Evolutionary conservation across 2,113 vertebrate genomes (phyloP), one percentile per base, ranked within the genome.

Genomic region (Neoarius graeffei): DNA sequence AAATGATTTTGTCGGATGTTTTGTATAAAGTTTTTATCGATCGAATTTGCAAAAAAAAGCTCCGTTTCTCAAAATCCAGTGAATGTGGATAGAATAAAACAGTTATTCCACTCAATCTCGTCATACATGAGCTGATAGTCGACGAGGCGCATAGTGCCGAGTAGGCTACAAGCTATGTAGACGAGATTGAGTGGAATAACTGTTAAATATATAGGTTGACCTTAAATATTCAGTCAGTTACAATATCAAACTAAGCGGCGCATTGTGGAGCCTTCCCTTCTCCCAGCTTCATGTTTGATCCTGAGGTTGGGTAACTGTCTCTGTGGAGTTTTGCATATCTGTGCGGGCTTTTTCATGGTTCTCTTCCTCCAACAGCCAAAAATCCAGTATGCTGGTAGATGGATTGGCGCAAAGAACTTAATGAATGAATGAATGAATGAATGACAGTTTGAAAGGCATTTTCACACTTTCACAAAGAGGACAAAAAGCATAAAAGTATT

Each of bases 141-240:
- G 35, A 35, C 2, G 35, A 35, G 35, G 35, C 35, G 35, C 35
- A 35, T 35, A 35, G 35, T 35, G 35, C 35, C 35, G 35, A 35
- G 35, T 35, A 2, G 35, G 35, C 35, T 35, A 35, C 35, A 35
- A 1, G 35, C 35, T 35, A 35, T 35, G 35, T 35, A 35, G 35
- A 35, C 35, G 35, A 35, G 35, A 35, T 35, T 35, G 35, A 35
- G 35, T 35, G 35, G 35, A 35, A 35, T 35, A 35, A 35, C 35
- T 35, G 35, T 35, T 35, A 35, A 35, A 35, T 35, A 35, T 35
- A 35, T 35, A 35, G 35, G 35, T 35, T 35, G 35, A 54, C 52
- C 54, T 84, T n/a, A 84, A 23, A 83, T 67, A 83, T 35, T 48
- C 67, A 42, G 57, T 30, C 50, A 74, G 25, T 74, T 60, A 57